phyloP scores from a whole-genome alignment of 2,797 vertebrate species.

The Spizella passerina region DNA sequence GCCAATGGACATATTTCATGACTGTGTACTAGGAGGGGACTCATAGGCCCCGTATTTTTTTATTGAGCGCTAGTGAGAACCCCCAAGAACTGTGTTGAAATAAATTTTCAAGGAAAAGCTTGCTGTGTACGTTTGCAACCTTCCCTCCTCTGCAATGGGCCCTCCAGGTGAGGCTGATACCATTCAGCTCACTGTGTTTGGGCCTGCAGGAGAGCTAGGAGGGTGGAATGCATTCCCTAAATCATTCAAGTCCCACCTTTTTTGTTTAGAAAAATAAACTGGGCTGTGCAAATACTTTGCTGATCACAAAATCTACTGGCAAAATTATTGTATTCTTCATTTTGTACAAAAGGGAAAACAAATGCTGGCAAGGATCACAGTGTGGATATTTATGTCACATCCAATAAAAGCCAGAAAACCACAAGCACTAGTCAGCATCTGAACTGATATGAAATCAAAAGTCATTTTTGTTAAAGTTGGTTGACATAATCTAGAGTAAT shows the following conservation, averaged over 20 bases:
- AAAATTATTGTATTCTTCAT: conserved; percentile 44
- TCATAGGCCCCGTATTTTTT: neutral
- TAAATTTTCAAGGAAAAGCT: neutral
- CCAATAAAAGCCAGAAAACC: conserved; percentile 22
- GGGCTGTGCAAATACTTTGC: conserved; percentile 64
- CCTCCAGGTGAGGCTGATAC: neutral
- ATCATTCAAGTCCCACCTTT: conserved; percentile 57
- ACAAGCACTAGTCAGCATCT: neutral
- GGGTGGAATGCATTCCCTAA: conserved; percentile 23
- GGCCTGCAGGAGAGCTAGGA: neutral
- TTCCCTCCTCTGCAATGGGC: neutral
- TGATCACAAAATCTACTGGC: conserved; percentile 73
- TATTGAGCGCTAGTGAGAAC: neutral
- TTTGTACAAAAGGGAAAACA: conserved; percentile 67
- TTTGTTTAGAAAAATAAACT: conserved; percentile 70
- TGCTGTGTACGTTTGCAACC: neutral
- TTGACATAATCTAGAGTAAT: conserved; percentile 35
- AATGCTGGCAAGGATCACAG: conserved; percentile 26
- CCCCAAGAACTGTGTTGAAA: neutral
- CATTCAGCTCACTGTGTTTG: neutral
- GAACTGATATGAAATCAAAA: conserved; percentile 26
- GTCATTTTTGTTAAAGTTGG: conserved; percentile 9
- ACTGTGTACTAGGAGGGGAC: neutral
- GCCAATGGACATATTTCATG: conserved; percentile 61
- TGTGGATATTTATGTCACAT: conserved; percentile 52